Percentiles rank a stretch among this genome's conserved stretches.
Evolutionary conservation across 92 coral and sea anemone genomes (phyloP).

Genomic region (Porites evermanni): DNA sequence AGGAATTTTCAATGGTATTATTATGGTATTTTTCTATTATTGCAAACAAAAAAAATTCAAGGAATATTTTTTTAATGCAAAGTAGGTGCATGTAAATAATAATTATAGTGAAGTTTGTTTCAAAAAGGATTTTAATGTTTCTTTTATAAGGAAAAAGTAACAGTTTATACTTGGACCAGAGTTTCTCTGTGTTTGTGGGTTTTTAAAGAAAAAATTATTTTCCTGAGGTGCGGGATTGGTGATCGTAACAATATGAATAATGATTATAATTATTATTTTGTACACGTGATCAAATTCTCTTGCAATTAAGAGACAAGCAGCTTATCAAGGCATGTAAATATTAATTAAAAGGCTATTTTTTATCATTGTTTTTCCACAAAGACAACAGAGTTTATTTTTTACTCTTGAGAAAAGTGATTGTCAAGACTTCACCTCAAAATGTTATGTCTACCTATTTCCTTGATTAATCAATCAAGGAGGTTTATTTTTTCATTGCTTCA

Average conservation of each 20-base stretch:
- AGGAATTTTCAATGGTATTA: neutral
- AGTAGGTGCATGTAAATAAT: neutral
- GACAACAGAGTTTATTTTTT: too few relatives aligned
- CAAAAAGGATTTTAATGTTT: neutral
- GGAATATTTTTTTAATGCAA: neutral
- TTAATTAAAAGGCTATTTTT: too few relatives aligned
- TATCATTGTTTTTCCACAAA: too few relatives aligned
- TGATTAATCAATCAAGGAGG: too few relatives aligned
- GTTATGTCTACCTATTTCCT: too few relatives aligned
- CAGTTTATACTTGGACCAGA: neutral
- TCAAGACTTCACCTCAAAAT: too few relatives aligned
- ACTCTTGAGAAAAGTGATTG: too few relatives aligned
- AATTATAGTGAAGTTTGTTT: neutral
- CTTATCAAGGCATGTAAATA: neutral
- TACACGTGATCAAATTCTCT: neutral
- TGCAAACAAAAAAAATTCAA: neutral
- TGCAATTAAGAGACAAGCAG: slow-evolving; percentile 9
- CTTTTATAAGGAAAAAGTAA: slow-evolving; percentile 11
- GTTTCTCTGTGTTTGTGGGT: slow-evolving; percentile 5
- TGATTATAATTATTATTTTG: neutral
- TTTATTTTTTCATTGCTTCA: too few relatives aligned
- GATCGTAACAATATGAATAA: neutral
- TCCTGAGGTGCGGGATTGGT: neutral
- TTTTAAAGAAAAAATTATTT: neutral
- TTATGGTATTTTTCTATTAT: neutral